Conservation (phyloP, 2,888 invertebrate species). For the Pyrochroa serraticornis region DNA sequence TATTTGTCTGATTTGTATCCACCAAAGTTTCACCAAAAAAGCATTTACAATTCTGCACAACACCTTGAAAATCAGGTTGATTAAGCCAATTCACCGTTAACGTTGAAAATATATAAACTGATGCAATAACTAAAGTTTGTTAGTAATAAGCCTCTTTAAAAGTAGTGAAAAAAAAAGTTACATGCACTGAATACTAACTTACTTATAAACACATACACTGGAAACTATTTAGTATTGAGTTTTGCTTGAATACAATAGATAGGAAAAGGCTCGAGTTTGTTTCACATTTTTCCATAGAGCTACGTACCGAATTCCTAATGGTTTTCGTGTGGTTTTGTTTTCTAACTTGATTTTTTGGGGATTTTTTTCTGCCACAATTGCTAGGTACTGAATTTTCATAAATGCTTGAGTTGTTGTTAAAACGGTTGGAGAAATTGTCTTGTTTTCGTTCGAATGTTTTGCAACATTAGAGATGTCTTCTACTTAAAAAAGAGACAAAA, state of each 20-base stretch:
- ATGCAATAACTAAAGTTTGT: too few species aligned
- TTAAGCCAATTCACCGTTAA: too few species aligned
- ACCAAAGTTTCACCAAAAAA: too few species aligned
- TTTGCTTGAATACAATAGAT: constrained; percentile 13
- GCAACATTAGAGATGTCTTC: constrained; percentile 41
- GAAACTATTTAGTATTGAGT: too few species aligned
- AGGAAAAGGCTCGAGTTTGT: constrained; percentile 15
- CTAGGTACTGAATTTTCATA: not conserved
- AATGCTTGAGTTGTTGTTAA: constrained; percentile 10
- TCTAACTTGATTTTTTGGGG: constrained; percentile 11
- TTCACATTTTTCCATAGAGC: constrained; percentile 6
- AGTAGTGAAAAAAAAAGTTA: too few species aligned
- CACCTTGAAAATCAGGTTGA: too few species aligned
- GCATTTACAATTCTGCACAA: too few species aligned
- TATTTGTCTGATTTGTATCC: too few species aligned
- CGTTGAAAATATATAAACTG: too few species aligned
- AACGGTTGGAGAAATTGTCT: constrained; percentile 10
- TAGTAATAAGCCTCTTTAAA: too few species aligned
- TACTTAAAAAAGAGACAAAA: constrained; percentile 40
- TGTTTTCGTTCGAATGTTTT: constrained; percentile 12
- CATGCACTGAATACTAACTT: too few species aligned
- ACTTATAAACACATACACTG: too few species aligned
- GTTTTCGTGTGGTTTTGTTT: not conserved
- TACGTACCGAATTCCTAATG: constrained; percentile 19
- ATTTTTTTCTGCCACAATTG: constrained; percentile 13